Evolutionary conservation across 2,888 invertebrate genomes (phyloP), one percentile per base, ranked within the genome.

Genomic region (Drosophila melanosoma): DNA sequence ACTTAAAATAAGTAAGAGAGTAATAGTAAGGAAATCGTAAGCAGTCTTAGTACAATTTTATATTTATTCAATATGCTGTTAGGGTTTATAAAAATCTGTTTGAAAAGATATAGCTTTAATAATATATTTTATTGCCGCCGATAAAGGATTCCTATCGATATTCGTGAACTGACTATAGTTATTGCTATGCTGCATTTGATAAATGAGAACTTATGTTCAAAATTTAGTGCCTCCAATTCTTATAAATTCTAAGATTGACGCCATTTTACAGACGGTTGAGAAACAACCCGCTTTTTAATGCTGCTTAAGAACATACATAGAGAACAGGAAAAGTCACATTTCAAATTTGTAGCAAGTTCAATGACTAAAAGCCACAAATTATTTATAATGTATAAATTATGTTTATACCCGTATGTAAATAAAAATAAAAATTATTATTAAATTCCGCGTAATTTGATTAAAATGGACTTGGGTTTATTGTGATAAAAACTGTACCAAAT

Each of bases 361-460:
- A 20, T 20, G 58, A 54, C 49, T 74, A 51, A 53, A 65, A 69
- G 52, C 20, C 53, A 58, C 49, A 78, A 56, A 52, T 20, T n/a
- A n/a, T 40, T 10, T 40, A 10, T n/a, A 17, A 17, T 40, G 38
- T n/a, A 40, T 40, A 40, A 45, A 20, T 20, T 38, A 62, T 26
- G 15, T n/a, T 11, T 20, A 52, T 17, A 45, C 11, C 20, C 11
- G 20, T 45, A 36, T 65, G 38, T 64, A 51, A 40, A 10, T 8
- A n/a, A 40, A n/a, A n/a, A n/a, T n/a, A 10, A n/a, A n/a, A 4
- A 4, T 40, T 40, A n/a, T n/a, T 23, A 23, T 23, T n/a, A n/a
- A 4, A 40, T n/a, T 40, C 17, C 17, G n/a, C n/a, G 40, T n/a
- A 40, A 40, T 40, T 40, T 4, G n/a, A 40, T n/a, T n/a, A 38